phyloP scores from a whole-genome alignment of 2,797 vertebrate species.

The Melanotaenia pygmaea region DNA sequence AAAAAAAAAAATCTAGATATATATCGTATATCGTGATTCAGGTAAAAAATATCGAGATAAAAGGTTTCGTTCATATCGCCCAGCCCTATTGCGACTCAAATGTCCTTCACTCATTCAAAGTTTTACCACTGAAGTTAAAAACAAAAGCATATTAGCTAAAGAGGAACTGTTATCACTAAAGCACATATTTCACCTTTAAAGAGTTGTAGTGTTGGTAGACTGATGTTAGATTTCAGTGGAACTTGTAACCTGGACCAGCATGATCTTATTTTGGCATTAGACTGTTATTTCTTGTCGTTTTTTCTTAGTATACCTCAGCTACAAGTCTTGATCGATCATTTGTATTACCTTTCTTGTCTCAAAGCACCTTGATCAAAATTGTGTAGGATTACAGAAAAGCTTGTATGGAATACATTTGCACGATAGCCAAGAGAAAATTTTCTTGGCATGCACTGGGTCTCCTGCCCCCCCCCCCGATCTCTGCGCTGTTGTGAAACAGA shows the following conservation, averaged over 20 bases:
- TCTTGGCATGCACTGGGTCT: not conserved
- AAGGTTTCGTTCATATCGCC: too few relatives aligned
- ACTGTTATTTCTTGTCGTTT: not conserved
- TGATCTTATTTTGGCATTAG: conserved; percentile 24
- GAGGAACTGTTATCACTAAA: not conserved
- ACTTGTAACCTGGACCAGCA: not conserved
- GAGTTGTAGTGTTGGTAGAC: not conserved
- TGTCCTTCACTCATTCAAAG: not conserved
- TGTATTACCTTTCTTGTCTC: not conserved
- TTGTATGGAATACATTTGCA: conserved; percentile 4
- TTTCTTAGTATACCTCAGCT: not conserved
- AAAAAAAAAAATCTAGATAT: too few relatives aligned
- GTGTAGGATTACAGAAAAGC: not conserved
- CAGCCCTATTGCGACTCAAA: not conserved
- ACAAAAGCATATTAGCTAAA: not conserved
- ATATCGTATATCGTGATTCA: too few relatives aligned
- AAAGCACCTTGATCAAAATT: not conserved
- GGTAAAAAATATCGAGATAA: too few relatives aligned
- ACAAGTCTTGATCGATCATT: not conserved
- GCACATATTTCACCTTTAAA: not conserved
- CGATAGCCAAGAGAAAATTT: not conserved
- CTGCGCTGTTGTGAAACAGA: conserved; percentile 1
- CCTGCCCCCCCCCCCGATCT: conserved; percentile 3
- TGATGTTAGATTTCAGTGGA: conserved; percentile 5
- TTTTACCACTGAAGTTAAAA: not conserved